Evolutionary conservation across 2,888 invertebrate genomes (phyloP).

Genomic region (Eueremaeus valkanovi): DNA sequence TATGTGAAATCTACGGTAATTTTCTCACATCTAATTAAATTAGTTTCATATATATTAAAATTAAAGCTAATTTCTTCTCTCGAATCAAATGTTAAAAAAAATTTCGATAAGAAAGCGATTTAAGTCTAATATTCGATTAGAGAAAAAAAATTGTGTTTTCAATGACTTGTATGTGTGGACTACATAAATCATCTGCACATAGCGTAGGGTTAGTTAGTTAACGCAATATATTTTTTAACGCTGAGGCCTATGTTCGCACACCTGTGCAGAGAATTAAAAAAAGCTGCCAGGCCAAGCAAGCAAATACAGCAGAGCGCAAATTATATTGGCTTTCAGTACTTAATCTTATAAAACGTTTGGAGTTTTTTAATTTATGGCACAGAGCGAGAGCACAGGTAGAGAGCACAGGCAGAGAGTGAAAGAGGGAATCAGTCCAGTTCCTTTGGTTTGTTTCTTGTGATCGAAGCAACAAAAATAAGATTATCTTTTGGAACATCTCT

Average conservation of each 20-base stretch:
- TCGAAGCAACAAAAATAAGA: background rate
- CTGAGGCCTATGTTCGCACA: background rate
- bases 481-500: constrained; percentile 17
- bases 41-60: no score
- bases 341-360: background rate
- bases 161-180: constrained; percentile 10
- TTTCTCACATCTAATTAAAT: no score
- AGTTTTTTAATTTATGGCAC: constrained; percentile 20
- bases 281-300: background rate
- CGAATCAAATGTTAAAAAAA: no score
- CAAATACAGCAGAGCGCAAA: background rate
- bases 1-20: no score
- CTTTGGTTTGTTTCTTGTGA: background rate
- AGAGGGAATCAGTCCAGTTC: background rate
- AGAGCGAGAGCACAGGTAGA: constrained; percentile 2
- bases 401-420: no score
- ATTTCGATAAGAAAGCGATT: no score
- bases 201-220: background rate
- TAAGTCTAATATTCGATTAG: no score
- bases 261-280: constrained; percentile 6
- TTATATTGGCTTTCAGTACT: constrained; percentile 1
- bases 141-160: no score
- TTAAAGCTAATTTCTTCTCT: no score
- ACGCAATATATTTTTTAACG: background rate
- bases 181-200: constrained; percentile 3